These are phyloP conservation scores for Xylocopa sonorina DNA, from an alignment of 1,140 invertebrate species.

Conservation along the genomic window DNA sequence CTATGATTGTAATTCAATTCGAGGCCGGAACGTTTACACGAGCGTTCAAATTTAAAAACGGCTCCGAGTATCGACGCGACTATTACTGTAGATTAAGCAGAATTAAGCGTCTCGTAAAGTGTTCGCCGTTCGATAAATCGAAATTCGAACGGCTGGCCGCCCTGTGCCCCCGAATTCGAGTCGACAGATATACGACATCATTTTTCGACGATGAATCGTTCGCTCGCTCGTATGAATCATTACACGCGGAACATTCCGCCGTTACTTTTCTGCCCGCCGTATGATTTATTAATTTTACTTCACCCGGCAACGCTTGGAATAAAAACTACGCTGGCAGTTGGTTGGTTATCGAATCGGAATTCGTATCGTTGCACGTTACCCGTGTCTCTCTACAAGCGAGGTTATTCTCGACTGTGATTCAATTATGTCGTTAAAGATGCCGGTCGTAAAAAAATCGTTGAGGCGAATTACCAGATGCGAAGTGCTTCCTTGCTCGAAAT, in stretches of 20 bases:
- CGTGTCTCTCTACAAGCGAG: not conserved
- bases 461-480: not conserved
- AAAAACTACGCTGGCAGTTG: not conserved
- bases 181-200: not conserved
- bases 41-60: conserved; percentile 6
- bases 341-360: not conserved
- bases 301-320: no score
- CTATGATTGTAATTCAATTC: not conserved
- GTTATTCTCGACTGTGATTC: no score
- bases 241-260: not conserved
- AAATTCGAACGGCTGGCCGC: not conserved
- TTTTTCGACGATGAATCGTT: conserved; percentile 13
- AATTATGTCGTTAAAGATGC: no score
- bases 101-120: not conserved
- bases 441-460: not conserved
- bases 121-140: not conserved
- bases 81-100: conserved; percentile 7
- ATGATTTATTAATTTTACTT: not conserved
- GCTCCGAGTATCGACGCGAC: not conserved
- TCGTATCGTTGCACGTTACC: not conserved
- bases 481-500: conserved; percentile 24
- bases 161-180: no score
- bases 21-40: not conserved
- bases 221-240: not conserved
- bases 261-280: not conserved